Conservation (phyloP, 2,888 invertebrate genomes). For the Scaptodrosophila latifasciaeformis region DNA sequence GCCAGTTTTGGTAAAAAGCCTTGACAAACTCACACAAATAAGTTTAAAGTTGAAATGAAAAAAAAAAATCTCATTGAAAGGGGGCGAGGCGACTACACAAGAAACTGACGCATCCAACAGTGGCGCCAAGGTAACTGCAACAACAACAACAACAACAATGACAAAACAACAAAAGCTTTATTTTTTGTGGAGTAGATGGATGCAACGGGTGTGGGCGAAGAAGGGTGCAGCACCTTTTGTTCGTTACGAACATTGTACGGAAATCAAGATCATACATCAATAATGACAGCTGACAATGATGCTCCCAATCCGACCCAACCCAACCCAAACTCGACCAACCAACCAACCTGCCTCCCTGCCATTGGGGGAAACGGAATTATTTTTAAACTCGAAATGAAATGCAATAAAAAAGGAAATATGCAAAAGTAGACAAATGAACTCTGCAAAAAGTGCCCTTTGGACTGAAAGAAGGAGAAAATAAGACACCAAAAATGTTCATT, state of each 20-base stretch:
- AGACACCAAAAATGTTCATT: no score
- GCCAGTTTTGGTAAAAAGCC: constrained; percentile 21
- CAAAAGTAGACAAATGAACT: constrained; percentile 18
- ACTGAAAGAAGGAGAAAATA: no score
- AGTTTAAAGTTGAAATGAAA: no score
- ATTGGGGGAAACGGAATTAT: constrained; percentile 27
- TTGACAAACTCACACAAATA: constrained; percentile 30
- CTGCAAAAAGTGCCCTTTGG: constrained; percentile 18
- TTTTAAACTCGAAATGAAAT: constrained; percentile 26
- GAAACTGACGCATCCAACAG: neutral
- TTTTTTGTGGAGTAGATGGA: neutral
- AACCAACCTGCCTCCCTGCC: no score
- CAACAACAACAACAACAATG: no score
- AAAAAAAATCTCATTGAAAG: no score
- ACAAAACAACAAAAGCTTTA: no score
- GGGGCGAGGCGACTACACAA: no score
- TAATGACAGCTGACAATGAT: constrained; percentile 60
- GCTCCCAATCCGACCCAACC: neutral
- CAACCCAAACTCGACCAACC: constrained; percentile 8
- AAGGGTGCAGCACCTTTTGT: constrained; percentile 49
- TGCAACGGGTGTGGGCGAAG: neutral
- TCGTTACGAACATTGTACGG: constrained; percentile 35
- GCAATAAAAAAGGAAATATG: constrained; percentile 45
- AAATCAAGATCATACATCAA: constrained; percentile 68
- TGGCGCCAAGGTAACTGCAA: neutral